Conservation (phyloP, 2,113 vertebrate species). For the Henicopernis longicauda region DNA sequence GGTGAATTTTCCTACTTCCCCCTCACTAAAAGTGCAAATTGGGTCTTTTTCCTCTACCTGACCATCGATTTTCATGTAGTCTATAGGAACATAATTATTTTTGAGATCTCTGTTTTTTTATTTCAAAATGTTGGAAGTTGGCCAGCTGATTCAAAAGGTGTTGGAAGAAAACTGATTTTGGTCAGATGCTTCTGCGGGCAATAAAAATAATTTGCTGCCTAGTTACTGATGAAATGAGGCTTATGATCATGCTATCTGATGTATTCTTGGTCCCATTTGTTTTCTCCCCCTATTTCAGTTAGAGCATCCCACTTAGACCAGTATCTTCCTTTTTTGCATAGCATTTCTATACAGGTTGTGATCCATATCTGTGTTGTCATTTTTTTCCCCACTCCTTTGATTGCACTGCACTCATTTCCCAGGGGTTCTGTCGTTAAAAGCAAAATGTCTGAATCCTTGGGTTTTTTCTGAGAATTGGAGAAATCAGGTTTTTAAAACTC, state of each 20-base stretch:
- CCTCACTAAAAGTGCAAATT: not conserved
- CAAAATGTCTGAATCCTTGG: not conserved
- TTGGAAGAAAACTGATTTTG: not conserved
- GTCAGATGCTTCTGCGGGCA: not conserved
- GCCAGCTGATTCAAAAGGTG: not conserved
- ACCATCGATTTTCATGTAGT: not conserved
- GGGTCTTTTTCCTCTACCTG: not conserved
- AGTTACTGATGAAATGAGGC: not conserved
- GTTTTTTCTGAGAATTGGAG: not conserved
- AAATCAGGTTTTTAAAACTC: not conserved
- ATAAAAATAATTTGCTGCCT: not conserved
- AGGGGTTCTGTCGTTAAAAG: not conserved
- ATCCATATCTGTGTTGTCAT: not conserved
- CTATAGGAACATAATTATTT: not conserved
- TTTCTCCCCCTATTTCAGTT: not conserved
- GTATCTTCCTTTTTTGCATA: not conserved
- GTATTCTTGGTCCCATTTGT: not conserved
- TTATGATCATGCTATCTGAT: not conserved
- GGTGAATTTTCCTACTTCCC: not conserved
- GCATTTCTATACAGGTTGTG: not conserved
- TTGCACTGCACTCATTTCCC: not conserved
- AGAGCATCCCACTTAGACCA: not conserved
- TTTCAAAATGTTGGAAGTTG: not conserved
- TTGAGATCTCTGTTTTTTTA: not conserved
- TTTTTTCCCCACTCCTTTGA: not conserved